Base-by-base conservation (phyloP, 2,113 vertebrate species). In the Cairina moschata region DNA sequence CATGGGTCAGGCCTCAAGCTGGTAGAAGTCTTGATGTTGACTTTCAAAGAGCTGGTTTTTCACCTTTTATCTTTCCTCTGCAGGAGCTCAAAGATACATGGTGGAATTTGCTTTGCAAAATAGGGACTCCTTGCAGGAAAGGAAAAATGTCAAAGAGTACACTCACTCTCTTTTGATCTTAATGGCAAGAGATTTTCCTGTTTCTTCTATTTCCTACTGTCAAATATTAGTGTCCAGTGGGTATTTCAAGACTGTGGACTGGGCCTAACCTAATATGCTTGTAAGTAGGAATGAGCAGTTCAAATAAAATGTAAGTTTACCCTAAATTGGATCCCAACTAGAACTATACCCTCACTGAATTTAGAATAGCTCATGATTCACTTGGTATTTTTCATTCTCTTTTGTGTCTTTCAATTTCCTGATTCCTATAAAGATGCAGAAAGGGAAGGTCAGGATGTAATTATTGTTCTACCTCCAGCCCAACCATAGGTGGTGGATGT, bases 61-160 rank as follows among this genome's bases (percentile, higher is more conserved):
- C 88, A 91, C 88, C 85, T 91, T 91, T 92, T 65, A n/a, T 79
- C 92, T 91, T 62, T 73, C 42, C 34, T 88, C 29, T 62, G 3
- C 75, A 83, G 26, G 72, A 90, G 56, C 50, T 93, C 82, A 83
- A 55, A 94, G 79, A 72, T 81, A 63, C 68, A 63, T 3, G 9
- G 68, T 96, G 93, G 90, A 96, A 95, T 96, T 97, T 96, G 94
- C 90, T 94, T 90, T 96, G 95, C 83, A 74, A 60, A 91, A 11
- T 7, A 78, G 54, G 72, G 55, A 55, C 82, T 94, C 59, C 40
- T 62, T 77, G 82, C 75, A 96, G 88, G 90, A 56, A 65, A 83
- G 82, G 46, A 90, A 88, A 93, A 96, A 96, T 96, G 90, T 96
- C 93, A 96, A 29, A 88, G 90, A 74, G 71, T 83, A 31, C 58